Conservation (phyloP, 2,888 invertebrate species). For the Hylaea fasciaria region DNA sequence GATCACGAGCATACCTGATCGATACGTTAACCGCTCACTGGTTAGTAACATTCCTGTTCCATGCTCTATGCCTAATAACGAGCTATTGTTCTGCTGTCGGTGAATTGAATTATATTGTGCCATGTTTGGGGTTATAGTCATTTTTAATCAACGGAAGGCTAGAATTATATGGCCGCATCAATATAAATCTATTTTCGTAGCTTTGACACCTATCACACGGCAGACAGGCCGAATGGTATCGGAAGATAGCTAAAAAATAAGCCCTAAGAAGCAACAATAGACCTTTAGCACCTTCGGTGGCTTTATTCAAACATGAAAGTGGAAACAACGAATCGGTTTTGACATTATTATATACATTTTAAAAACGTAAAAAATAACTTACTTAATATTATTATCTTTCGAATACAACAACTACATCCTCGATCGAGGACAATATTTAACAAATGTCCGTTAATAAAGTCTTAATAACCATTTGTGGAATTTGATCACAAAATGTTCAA, state of each 20-base stretch:
- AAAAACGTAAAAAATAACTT: conserved; percentile 86
- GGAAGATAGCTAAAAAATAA: conserved; percentile 61
- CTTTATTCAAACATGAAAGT: conserved; percentile 74
- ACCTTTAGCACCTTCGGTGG: conserved; percentile 83
- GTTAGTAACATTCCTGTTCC: not conserved
- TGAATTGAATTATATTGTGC: not conserved
- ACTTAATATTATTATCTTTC: conserved; percentile 85
- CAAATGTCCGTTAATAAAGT: conserved; percentile 83
- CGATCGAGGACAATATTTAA: conserved; percentile 81
- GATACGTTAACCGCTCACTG: conserved; percentile 53
- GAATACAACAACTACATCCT: conserved; percentile 84
- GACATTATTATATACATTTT: conserved; percentile 80
- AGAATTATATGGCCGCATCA: conserved; percentile 18
- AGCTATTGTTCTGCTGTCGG: not conserved
- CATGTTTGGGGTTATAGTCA: not conserved
- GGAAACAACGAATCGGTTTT: conserved; percentile 79
- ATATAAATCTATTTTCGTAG: conserved; percentile 10
- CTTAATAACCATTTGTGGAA: conserved; percentile 78
- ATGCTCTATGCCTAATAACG: not conserved
- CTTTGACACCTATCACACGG: conserved; percentile 28
- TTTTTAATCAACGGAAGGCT: conserved; percentile 1
- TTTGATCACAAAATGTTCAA: conserved; percentile 84
- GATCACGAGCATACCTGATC: conserved; percentile 64
- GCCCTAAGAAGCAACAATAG: conserved; percentile 80
- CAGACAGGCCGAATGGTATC: conserved; percentile 33